Evolutionary conservation across 2,797 vertebrate species (phyloP), one percentile per base, ranked within the genome.

Genomic region (Gambusia yucatana): DNA sequence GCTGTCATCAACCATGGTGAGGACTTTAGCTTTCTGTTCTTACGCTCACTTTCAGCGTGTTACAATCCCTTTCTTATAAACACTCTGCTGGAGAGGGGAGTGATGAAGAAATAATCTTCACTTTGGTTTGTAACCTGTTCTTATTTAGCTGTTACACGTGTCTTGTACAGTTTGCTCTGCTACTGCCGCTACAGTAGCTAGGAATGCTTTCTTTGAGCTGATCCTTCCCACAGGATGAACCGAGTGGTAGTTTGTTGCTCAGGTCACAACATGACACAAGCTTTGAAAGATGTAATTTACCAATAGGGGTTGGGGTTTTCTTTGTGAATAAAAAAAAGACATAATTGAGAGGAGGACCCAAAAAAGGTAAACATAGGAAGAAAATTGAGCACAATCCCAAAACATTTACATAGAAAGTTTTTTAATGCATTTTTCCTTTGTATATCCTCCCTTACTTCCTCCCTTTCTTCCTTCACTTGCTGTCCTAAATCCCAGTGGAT

Each of bases 1-100:
- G 83, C 92, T 90, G 84, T 94, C 93, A 92, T 94, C 85, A 83
- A 50, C 83, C 39, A 9, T 33, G 65, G 7, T 71, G 88, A 87
- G 78, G 86, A 87, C 77, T 84, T 81, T 82, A 81, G 77, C 75
- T 88, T 80, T 81, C 81, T 46, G 59, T 28, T 85, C 73, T 84
- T 80, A 72, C 76, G 75, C 61, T 78, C 30, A 52, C 70, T 78
- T 77, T 44, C 43, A 22, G 57, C 22, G 44, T 16, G 44, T 41
- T 30, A 75, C 17, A 16, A 43, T 48, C 52, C 1, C 33, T 41
- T 87, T 80, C 59, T 78, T 81, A 79, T 44, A 79, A 82, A 76
- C 55, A 74, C 30, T 43, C 14, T 82, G 9, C 17, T 63, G 47
- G 48, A 52, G 50, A 52, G 50, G 50, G 30, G 55, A 59, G 28